phyloP scores from a whole-genome alignment of 1,140 invertebrate species.

The Delia radicum region DNA sequence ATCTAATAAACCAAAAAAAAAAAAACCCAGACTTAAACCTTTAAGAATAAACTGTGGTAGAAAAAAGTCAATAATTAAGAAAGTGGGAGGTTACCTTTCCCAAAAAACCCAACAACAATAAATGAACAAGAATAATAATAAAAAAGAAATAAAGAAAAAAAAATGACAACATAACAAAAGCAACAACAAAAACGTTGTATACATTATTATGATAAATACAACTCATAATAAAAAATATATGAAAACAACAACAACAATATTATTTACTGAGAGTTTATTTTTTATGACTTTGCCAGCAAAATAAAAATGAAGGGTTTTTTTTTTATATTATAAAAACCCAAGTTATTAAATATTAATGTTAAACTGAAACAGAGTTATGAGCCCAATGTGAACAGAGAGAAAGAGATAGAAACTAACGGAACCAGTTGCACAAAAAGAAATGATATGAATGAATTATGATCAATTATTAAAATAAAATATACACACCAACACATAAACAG shows the following conservation, averaged over 20 bases:
- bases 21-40: not conserved
- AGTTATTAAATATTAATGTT: slow-evolving; percentile 25
- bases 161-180: not conserved
- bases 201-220: slow-evolving; percentile 14
- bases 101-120: slow-evolving; percentile 50
- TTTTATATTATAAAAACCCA: not conserved
- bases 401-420: slow-evolving; percentile 18
- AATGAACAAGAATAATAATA: too few relatives aligned
- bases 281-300: not conserved
- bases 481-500: not conserved
- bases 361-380: slow-evolving; percentile 28
- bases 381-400: slow-evolving; percentile 22
- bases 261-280: not conserved
- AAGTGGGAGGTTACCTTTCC: slow-evolving; percentile 29
- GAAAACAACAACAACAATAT: slow-evolving; percentile 2
- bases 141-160: slow-evolving; percentile 31
- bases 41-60: not conserved
- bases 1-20: slow-evolving; percentile 6
- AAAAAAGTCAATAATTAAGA: slow-evolving; percentile 37
- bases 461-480: slow-evolving; percentile 44
- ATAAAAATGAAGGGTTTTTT: not conserved
- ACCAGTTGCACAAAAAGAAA: slow-evolving; percentile 32
- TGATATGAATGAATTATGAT: slow-evolving; percentile 55
- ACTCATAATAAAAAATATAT: slow-evolving; percentile 16
- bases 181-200: slow-evolving; percentile 24